A percentile compares a stretch with the other conserved stretches of the same genome.
Evolutionary conservation across 1,140 invertebrate species (phyloP).

Genomic region (Lerema accius): DNA sequence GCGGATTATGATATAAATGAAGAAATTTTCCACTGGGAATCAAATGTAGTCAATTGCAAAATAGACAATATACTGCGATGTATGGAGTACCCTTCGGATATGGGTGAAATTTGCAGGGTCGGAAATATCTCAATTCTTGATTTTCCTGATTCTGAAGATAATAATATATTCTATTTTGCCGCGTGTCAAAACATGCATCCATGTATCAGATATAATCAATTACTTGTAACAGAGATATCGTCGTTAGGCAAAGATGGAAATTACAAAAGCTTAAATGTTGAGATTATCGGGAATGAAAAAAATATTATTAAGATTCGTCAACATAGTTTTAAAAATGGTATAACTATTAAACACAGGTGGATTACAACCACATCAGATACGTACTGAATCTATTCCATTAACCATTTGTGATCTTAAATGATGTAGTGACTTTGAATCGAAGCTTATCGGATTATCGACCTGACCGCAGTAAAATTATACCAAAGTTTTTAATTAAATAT

Average conservation of each 20-base stretch:
- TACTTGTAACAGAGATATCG: neutral
- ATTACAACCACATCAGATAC: too few relatives aligned
- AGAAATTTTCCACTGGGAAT: neutral
- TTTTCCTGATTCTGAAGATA: neutral
- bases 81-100: neutral
- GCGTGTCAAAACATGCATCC: neutral
- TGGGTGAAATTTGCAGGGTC: neutral
- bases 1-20: neutral
- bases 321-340: conserved; percentile 2
- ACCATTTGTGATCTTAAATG: too few relatives aligned
- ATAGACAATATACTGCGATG: too few relatives aligned
- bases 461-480: too few relatives aligned
- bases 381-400: too few relatives aligned
- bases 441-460: too few relatives aligned
- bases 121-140: neutral
- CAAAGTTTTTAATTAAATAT: too few relatives aligned
- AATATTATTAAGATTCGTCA: neutral
- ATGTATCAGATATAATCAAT: neutral
- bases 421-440: too few relatives aligned
- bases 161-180: neutral
- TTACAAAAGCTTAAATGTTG: neutral
- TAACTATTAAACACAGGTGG: neutral
- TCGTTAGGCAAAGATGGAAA: neutral
- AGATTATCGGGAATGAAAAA: neutral
- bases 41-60: neutral